These are phyloP conservation scores for Oceanites oceanicus DNA, from an alignment of 2,113 vertebrate species.

Conservation along the genomic window DNA sequence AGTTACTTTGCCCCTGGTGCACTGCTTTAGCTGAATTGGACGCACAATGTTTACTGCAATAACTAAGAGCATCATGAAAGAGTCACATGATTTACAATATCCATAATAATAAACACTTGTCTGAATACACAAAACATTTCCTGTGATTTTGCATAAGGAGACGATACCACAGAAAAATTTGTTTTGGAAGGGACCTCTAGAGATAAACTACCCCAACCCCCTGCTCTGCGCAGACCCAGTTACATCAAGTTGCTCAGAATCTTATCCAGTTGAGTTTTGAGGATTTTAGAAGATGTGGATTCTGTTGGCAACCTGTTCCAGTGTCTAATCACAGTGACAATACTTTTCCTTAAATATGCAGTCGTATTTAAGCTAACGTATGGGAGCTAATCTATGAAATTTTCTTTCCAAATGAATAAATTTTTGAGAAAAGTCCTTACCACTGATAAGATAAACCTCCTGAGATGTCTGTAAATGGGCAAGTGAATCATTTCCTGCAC, in stretches of 20 bases:
- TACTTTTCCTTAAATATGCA: neutral
- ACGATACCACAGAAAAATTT: neutral
- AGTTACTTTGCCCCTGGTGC: neutral
- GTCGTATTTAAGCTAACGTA: no score
- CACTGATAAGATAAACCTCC: conserved; percentile 96
- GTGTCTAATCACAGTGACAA: neutral
- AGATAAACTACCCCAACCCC: neutral
- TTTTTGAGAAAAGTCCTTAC: conserved; percentile 68
- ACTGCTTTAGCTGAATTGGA: neutral
- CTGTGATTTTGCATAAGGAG: neutral
- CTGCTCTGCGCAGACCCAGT: neutral
- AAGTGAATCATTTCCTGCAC: conserved; percentile 99
- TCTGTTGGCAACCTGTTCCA: neutral
- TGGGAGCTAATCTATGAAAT: neutral
- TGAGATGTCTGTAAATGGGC: conserved; percentile 93
- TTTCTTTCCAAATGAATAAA: neutral
- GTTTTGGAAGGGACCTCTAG: neutral
- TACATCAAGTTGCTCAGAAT: neutral
- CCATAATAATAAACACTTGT: neutral
- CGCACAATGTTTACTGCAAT: neutral
- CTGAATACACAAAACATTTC: neutral
- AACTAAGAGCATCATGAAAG: neutral
- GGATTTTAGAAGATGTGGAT: neutral
- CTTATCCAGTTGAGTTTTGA: neutral
- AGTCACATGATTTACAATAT: accelerated